A percentile compares a stretch with the other conserved stretches of the same genome.
Conservation (phyloP, 2,113 vertebrate species). For the Callaeas wilsoni region DNA sequence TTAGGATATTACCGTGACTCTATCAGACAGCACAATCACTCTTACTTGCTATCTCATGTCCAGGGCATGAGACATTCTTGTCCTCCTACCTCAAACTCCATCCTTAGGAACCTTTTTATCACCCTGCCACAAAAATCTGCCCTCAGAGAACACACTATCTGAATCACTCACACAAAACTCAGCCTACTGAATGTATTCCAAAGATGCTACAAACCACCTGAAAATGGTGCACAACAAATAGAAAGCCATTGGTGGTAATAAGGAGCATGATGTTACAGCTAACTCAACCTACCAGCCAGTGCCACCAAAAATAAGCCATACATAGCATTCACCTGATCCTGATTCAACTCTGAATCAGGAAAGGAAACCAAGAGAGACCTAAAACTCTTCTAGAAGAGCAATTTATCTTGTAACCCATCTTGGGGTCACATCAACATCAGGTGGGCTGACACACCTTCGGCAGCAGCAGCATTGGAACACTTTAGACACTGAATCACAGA, state of each 20-base stretch:
- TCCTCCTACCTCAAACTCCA: background rate
- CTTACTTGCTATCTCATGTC: background rate
- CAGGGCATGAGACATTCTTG: background rate
- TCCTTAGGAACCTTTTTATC: background rate
- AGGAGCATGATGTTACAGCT: background rate
- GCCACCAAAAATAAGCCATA: background rate
- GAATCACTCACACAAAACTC: background rate
- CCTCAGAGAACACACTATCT: background rate
- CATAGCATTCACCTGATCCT: background rate
- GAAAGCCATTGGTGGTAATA: background rate
- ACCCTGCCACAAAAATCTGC: background rate
- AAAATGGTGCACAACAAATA: background rate
- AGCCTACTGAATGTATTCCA: background rate
- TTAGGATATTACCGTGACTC: background rate
- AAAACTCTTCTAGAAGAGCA: background rate
- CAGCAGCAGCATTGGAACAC: accelerated
- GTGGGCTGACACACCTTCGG: background rate
- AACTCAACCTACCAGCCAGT: background rate
- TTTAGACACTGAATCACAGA: background rate
- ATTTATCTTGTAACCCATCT: background rate
- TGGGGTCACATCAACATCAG: background rate
- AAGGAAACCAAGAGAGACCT: background rate
- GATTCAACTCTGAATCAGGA: background rate
- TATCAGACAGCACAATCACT: background rate
- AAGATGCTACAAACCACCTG: background rate